A percentile compares a stretch with the other conserved stretches of the same genome.
These are phyloP conservation scores for Drosophila suboccidentalis DNA, from an alignment of 2,888 invertebrate genomes.

Conservation along the genomic window DNA sequence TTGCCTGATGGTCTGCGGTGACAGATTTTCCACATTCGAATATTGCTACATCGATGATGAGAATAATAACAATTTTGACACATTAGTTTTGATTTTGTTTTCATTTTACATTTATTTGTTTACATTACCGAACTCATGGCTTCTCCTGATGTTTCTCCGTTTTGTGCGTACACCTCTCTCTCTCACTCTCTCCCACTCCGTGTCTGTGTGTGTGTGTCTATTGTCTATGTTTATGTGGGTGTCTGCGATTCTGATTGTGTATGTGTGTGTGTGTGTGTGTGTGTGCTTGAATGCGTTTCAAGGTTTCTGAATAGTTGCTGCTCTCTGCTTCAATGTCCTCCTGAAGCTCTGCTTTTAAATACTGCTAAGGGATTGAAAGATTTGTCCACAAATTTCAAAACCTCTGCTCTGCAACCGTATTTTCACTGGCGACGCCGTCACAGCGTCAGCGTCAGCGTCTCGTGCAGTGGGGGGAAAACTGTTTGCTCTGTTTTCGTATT, in stretches of 20 bases:
- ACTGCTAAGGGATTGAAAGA: conserved; percentile 5
- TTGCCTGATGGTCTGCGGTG: conserved; percentile 95
- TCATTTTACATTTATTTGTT: conserved; percentile 48
- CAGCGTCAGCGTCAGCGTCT: conserved; percentile 30
- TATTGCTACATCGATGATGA: conserved; percentile 86
- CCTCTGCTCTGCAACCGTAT: conserved; percentile 38
- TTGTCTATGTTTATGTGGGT: conserved; percentile 20
- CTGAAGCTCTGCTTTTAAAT: conserved; percentile 24
- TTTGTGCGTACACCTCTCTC: conserved; percentile 20
- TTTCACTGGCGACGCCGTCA: conserved; percentile 44
- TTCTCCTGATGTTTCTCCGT: conserved; percentile 32
- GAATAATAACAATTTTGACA: neutral
- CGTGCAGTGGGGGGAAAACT: conserved; percentile 39
- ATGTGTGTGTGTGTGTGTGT: conserved; percentile 13
- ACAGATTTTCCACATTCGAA: conserved; percentile 97
- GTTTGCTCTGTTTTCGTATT: conserved; percentile 45
- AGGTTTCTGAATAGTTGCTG: conserved; percentile 48
- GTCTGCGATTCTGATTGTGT: conserved; percentile 1
- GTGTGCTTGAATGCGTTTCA: conserved; percentile 41
- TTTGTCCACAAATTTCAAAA: conserved; percentile 1
- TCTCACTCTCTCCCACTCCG: neutral
- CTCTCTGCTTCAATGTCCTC: conserved; percentile 38
- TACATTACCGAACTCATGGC: conserved; percentile 74
- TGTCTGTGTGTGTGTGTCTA: conserved; percentile 9
- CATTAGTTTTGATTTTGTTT: neutral